A percentile compares a stretch with the other conserved stretches of the same genome.
Conservation (phyloP, 1,140 invertebrate genomes). For the Protaetia brevitarsis region DNA sequence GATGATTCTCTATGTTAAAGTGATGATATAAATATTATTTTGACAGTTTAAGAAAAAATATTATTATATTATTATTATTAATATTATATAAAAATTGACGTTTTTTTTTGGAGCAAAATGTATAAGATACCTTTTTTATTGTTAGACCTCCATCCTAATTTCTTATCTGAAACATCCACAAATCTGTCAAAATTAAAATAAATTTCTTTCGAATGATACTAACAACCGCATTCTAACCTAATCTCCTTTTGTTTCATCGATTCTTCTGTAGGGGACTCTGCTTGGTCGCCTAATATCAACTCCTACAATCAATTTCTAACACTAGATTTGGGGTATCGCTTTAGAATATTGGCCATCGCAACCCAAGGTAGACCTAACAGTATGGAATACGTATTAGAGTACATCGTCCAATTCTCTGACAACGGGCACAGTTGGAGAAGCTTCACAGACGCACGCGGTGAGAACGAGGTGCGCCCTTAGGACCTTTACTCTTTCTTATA, state of each 20-base stretch:
- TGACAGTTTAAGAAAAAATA: no score
- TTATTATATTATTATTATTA: no score
- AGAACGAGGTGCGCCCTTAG: constrained; percentile 68
- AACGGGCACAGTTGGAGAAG: constrained; percentile 84
- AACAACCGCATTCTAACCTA: neutral
- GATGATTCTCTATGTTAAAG: no score
- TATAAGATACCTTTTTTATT: no score
- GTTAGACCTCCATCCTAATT: no score
- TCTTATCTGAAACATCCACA: no score
- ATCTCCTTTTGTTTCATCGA: neutral
- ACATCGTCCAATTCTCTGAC: constrained; percentile 82
- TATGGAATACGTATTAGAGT: constrained; percentile 75
- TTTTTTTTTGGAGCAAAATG: no score
- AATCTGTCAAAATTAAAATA: no score
- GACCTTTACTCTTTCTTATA: constrained; percentile 24
- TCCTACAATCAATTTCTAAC: constrained; percentile 85
- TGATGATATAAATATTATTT: no score
- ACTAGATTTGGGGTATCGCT: constrained; percentile 70
- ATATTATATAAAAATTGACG: no score
- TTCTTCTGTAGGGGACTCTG: constrained; percentile 60
- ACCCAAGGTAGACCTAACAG: constrained; percentile 76
- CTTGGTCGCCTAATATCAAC: constrained; percentile 79
- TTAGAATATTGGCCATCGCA: constrained; percentile 73
- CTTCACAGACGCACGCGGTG: constrained; percentile 65
- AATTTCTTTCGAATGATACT: neutral